Conservation (phyloP, 2,797 vertebrate genomes). For the Spinus olivaceus region DNA sequence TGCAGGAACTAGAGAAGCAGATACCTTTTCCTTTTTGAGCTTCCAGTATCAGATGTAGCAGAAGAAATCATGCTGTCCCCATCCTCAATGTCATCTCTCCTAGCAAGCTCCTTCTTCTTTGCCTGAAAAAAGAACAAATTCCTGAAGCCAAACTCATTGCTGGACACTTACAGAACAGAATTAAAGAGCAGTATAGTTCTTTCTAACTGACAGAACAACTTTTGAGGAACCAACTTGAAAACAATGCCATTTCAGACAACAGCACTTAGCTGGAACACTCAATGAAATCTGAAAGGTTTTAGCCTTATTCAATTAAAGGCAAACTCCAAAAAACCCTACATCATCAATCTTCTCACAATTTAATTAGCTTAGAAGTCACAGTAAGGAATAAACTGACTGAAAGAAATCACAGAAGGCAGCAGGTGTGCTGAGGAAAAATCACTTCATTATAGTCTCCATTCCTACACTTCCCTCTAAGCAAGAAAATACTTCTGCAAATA, state of each 20-base stretch:
- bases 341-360: background rate
- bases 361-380: background rate
- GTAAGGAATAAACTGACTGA: background rate
- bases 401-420: background rate
- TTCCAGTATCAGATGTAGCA: slow-evolving; percentile 91
- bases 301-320: background rate
- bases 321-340: background rate
- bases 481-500: background rate
- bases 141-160: slow-evolving; percentile 28
- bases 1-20: background rate
- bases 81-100: slow-evolving; percentile 91
- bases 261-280: background rate
- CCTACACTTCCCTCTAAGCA: background rate
- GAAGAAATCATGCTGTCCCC: slow-evolving; percentile 98
- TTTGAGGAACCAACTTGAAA: background rate
- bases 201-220: background rate
- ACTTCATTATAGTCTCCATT: background rate
- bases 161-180: slow-evolving; percentile 39
- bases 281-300: background rate
- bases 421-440: background rate
- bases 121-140: slow-evolving; percentile 77
- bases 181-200: background rate
- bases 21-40: slow-evolving; percentile 95
- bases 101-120: slow-evolving; percentile 93
- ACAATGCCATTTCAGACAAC: background rate